Evolutionary conservation across 2,113 vertebrate genomes (phyloP).

Genomic region (Litocranius walleri): DNA sequence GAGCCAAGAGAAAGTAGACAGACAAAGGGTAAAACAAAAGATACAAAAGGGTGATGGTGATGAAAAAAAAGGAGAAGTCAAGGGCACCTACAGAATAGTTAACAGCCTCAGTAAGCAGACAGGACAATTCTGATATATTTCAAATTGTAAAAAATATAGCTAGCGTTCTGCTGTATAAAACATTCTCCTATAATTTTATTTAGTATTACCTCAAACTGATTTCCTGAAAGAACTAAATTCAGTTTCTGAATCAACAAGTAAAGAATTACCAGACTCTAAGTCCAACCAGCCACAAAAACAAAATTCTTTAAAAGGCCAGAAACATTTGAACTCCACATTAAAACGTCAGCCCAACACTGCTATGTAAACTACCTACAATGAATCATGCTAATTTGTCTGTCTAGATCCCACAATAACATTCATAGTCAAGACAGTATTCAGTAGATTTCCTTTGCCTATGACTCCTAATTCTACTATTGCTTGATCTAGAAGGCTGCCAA

Average conservation of each 20-base stretch:
- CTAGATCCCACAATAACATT: background rate
- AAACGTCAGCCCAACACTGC: background rate
- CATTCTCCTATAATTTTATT: background rate
- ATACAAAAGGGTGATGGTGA: background rate
- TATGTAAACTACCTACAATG: background rate
- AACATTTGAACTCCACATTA: background rate
- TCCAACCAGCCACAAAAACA: background rate
- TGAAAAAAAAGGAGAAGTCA: background rate
- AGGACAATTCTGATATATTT: background rate
- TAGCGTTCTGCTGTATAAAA: background rate
- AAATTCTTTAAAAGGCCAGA: background rate
- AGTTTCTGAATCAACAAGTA: background rate
- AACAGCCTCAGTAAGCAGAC: background rate
- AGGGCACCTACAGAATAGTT: background rate
- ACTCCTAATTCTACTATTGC: background rate
- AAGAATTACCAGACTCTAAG: background rate
- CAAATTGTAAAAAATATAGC: background rate
- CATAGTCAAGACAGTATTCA: background rate
- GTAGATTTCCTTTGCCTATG: background rate
- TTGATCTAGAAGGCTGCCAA: background rate
- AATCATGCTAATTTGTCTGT: background rate
- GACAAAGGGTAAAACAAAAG: background rate
- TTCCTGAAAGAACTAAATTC: slow-evolving; percentile 1
- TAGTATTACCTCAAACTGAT: background rate
- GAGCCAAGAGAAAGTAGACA: background rate